Conservation (phyloP, 2,113 vertebrate species). For the Rattus norvegicus region DNA sequence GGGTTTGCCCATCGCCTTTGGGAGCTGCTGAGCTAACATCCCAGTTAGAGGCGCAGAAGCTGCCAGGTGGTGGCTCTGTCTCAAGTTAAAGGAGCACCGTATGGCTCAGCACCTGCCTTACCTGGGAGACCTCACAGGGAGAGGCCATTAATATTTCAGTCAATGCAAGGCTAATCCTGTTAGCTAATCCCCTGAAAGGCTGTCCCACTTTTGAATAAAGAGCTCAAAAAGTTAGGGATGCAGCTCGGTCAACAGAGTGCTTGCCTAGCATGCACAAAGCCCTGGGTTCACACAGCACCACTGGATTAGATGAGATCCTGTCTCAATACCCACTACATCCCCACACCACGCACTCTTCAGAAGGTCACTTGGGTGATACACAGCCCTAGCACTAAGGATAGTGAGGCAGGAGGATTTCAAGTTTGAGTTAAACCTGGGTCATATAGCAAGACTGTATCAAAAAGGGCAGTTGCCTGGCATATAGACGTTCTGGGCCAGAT, state of each 20-base stretch:
- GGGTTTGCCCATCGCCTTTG: neutral
- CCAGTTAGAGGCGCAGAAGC: neutral
- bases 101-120: neutral
- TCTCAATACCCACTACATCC: neutral
- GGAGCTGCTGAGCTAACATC: neutral
- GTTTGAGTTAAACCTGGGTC: neutral
- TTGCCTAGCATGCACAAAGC: neutral
- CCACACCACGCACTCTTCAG: too few relatives aligned
- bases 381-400: neutral
- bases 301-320: neutral
- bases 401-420: neutral
- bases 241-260: neutral
- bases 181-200: neutral
- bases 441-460: neutral
- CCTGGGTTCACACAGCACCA: neutral
- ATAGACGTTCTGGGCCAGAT: neutral
- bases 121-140: neutral
- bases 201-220: neutral
- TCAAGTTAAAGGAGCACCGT: too few relatives aligned
- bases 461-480: neutral
- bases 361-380: neutral
- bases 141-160: neutral
- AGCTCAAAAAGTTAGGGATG: neutral
- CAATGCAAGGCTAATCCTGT: neutral
- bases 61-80: neutral